Evolutionary conservation across 2,113 vertebrate genomes (phyloP).

Genomic region (Rousettus leschenaultii): DNA sequence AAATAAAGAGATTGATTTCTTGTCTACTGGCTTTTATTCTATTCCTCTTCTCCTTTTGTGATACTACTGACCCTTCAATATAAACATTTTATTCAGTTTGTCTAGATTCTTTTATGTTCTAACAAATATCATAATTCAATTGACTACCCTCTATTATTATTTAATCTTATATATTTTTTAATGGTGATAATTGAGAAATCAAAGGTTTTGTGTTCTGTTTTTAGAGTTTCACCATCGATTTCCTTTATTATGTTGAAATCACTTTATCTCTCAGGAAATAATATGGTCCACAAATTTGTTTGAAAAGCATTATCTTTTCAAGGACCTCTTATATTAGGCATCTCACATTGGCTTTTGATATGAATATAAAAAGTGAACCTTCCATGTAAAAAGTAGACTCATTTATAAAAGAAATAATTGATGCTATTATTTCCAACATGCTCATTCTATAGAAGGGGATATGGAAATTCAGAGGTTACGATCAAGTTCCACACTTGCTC

Average conservation of each 20-base stretch:
- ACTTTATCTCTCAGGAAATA: slow-evolving; percentile 4
- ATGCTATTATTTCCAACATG: not conserved
- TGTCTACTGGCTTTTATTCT: not conserved
- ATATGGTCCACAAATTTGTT: not conserved
- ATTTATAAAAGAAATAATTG: slow-evolving; percentile 8
- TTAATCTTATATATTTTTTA: slow-evolving; percentile 16
- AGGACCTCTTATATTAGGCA: not conserved
- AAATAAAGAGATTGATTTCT: not conserved
- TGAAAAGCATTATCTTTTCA: slow-evolving; percentile 10
- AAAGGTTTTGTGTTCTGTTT: slow-evolving; percentile 17
- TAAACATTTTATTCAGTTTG: slow-evolving; percentile 24
- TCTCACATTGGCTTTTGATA: not conserved
- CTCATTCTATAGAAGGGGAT: not conserved
- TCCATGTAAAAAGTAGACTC: not conserved
- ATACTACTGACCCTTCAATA: not conserved
- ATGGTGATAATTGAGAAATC: not conserved
- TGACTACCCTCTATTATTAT: not conserved
- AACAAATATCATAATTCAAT: not conserved
- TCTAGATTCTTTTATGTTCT: not conserved
- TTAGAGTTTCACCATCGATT: not conserved
- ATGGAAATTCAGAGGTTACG: not conserved
- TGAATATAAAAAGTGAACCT: not conserved
- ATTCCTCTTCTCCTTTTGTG: not conserved
- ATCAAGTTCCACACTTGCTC: slow-evolving; percentile 1
- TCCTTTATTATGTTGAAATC: slow-evolving; percentile 5